These are phyloP conservation scores for Dicerorhinus sumatrensis DNA, from an alignment of 2,113 vertebrate species.

Conservation along the genomic window DNA sequence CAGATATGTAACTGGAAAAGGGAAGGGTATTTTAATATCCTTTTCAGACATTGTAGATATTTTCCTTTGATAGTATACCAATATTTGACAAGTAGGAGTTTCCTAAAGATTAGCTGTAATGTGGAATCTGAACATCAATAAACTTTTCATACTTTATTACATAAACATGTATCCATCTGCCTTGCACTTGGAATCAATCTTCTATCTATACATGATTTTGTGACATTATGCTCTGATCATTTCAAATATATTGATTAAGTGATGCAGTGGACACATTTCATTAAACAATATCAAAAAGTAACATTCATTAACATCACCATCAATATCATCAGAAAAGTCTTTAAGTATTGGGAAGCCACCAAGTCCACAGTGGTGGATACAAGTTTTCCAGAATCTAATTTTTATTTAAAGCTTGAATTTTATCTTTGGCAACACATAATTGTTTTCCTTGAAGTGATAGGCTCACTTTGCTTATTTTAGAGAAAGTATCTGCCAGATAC, in stretches of 20 bases:
- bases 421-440: neutral
- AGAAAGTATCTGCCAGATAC: conserved; percentile 25
- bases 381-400: neutral
- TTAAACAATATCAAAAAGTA: conserved; percentile 43
- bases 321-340: neutral
- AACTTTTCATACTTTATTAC: neutral
- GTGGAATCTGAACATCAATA: neutral
- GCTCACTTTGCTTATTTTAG: neutral
- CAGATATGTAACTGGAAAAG: neutral
- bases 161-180: neutral
- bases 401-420: conserved; percentile 50
- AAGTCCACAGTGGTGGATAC: neutral
- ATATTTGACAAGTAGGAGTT: neutral
- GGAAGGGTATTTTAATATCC: neutral
- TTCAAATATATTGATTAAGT: neutral
- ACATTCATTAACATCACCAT: neutral
- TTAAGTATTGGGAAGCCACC: neutral
- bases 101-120: neutral
- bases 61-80: neutral
- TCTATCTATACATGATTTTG: neutral
- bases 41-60: neutral
- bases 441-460: neutral
- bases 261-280: neutral
- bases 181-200: neutral
- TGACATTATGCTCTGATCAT: neutral